Evolutionary conservation across 2,888 invertebrate species (phyloP).

Genomic region (Linhomoeus sp.): DNA sequence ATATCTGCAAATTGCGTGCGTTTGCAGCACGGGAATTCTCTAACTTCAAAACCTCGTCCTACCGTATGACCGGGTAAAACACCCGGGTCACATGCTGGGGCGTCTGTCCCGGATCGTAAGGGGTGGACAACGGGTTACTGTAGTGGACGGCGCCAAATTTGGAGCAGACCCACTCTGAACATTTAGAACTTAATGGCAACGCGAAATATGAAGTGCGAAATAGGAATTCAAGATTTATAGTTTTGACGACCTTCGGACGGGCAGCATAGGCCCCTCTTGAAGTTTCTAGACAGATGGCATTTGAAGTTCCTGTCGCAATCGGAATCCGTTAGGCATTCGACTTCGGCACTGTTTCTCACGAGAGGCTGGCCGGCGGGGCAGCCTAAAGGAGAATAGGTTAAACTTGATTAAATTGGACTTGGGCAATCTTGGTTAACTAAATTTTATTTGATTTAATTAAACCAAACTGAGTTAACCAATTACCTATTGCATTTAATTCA

Average conservation of each 20-base stretch:
- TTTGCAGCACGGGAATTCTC: too few species aligned
- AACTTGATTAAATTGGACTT: too few species aligned
- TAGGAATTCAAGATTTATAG: not conserved
- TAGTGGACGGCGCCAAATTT: slow-evolving; percentile 2
- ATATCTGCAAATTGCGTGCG: slow-evolving; percentile 1
- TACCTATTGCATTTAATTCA: too few species aligned
- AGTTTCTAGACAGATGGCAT: too few species aligned
- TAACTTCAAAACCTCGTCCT: not conserved
- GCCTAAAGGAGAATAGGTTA: too few species aligned
- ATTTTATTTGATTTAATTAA: too few species aligned
- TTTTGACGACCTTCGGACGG: too few species aligned
- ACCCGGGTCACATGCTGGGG: slow-evolving; percentile 5
- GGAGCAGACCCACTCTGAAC: slow-evolving; percentile 7
- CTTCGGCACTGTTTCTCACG: not conserved
- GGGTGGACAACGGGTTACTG: not conserved
- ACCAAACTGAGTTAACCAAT: too few species aligned
- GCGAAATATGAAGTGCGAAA: not conserved
- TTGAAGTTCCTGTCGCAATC: slow-evolving; percentile 5
- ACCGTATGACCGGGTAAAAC: slow-evolving; percentile 9
- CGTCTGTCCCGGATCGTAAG: slow-evolving; percentile 6
- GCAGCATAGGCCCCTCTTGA: too few species aligned
- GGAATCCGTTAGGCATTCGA: slow-evolving; percentile 3
- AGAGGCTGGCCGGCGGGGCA: slow-evolving; percentile 7
- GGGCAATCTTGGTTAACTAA: too few species aligned
- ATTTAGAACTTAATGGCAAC: not conserved